Evolutionary conservation across 2,888 invertebrate species (phyloP).

Genomic region (Agelastica alni): DNA sequence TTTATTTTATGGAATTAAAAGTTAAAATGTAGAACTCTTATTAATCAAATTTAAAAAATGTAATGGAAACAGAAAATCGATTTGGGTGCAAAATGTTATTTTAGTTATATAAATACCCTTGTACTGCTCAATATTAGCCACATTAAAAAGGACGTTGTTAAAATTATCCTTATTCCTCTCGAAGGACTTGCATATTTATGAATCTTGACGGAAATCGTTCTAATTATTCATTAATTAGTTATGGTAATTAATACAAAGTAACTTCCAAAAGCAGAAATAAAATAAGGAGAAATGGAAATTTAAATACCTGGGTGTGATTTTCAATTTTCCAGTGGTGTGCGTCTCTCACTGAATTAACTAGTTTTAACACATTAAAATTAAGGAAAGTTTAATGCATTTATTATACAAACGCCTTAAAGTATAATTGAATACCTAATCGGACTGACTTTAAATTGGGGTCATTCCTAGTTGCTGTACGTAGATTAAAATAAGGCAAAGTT

Average conservation of each 20-base stretch:
- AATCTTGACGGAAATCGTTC: constrained; percentile 37
- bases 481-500: too few relatives aligned
- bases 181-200: constrained; percentile 42
- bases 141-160: constrained; percentile 7
- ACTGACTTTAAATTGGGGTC: not conserved
- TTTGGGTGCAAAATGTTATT: too few relatives aligned
- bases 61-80: too few relatives aligned
- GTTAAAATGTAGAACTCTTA: too few relatives aligned
- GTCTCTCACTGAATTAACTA: not conserved
- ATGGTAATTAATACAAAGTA: constrained; percentile 44
- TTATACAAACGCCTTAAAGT: constrained; percentile 2
- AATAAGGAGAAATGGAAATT: constrained; percentile 40
- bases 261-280: constrained; percentile 34
- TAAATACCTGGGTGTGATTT: constrained; percentile 39
- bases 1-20: too few relatives aligned
- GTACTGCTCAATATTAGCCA: too few relatives aligned
- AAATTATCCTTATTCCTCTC: constrained; percentile 7
- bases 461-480: not conserved
- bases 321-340: constrained; percentile 26
- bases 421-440: constrained; percentile 7
- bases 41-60: too few relatives aligned
- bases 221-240: constrained; percentile 44
- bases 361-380: constrained; percentile 1
- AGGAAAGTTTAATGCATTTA: constrained; percentile 12
- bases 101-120: too few relatives aligned